Evolutionary conservation across 2,888 invertebrate species (phyloP).

Genomic region (Limnephilus marmoratus): DNA sequence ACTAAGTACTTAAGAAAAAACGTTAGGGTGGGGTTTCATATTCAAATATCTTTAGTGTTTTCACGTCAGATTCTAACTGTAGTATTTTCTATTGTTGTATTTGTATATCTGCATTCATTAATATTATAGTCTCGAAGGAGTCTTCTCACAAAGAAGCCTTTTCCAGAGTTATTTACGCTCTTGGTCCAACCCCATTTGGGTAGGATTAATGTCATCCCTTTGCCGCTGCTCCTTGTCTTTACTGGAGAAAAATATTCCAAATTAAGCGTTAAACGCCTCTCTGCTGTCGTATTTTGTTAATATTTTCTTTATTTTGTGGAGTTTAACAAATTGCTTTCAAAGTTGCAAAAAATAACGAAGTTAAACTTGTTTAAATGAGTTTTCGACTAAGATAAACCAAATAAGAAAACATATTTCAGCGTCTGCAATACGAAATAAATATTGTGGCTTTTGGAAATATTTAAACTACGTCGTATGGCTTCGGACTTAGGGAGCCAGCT

Average conservation of each 20-base stretch:
- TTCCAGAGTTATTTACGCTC: background rate
- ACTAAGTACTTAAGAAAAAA: background rate
- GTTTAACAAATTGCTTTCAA: conserved; percentile 57
- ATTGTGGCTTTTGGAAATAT: background rate
- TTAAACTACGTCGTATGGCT: background rate
- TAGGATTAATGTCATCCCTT: conserved; percentile 30
- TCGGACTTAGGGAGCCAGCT: background rate
- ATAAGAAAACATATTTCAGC: background rate
- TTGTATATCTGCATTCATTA: conserved; percentile 18
- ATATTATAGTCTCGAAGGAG: conserved; percentile 18
- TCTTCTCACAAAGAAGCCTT: background rate
- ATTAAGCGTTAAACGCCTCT: conserved; percentile 63
- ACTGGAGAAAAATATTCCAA: conserved; percentile 60
- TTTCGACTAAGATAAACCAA: background rate
- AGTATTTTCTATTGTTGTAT: background rate
- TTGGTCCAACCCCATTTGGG: conserved; percentile 7
- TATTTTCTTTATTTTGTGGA: conserved; percentile 40
- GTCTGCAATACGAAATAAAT: background rate
- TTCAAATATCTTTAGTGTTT: background rate
- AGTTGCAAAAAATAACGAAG: background rate
- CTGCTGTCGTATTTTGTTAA: conserved; percentile 62
- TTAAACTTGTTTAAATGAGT: background rate
- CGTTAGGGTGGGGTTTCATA: background rate
- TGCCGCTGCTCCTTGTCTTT: conserved; percentile 44
- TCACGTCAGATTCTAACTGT: background rate